phyloP scores from a whole-genome alignment of 2,888 invertebrate genomes.

The Ophion costatus region DNA sequence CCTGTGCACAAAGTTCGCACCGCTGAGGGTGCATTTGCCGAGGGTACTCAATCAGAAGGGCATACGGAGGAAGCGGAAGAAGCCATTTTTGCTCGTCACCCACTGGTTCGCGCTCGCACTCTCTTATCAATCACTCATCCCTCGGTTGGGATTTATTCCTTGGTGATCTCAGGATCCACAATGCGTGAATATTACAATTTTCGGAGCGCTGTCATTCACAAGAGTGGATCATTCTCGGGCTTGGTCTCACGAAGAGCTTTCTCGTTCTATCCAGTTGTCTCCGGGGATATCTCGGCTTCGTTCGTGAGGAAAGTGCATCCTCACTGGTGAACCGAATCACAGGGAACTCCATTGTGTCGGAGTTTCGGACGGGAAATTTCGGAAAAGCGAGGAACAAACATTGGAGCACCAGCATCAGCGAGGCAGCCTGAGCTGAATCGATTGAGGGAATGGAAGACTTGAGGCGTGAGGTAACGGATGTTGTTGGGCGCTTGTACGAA shows the following conservation, averaged over 20 bases:
- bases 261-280: constrained; percentile 13
- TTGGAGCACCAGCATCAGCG: not conserved
- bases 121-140: constrained; percentile 5
- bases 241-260: constrained; percentile 30
- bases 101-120: not conserved
- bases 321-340: not conserved
- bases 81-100: constrained; percentile 6
- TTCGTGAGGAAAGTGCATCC: not conserved
- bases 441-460: not conserved
- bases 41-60: constrained; percentile 61
- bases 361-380: not conserved
- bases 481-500: not conserved
- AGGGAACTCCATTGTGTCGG: not conserved
- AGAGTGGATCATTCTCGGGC: not conserved
- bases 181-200: constrained; percentile 13
- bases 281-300: constrained; percentile 34
- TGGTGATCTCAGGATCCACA: not conserved
- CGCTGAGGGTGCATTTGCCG: constrained; percentile 46
- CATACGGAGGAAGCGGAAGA: constrained; percentile 56
- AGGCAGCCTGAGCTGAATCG: not conserved
- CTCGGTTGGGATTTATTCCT: constrained; percentile 2
- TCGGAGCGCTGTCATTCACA: not conserved
- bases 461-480: not conserved
- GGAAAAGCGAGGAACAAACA: constrained; percentile 2
- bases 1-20: constrained; percentile 21